These are phyloP conservation scores for Dicyrtomina minuta DNA, from an alignment of 2,888 invertebrate genomes.

Conservation along the genomic window DNA sequence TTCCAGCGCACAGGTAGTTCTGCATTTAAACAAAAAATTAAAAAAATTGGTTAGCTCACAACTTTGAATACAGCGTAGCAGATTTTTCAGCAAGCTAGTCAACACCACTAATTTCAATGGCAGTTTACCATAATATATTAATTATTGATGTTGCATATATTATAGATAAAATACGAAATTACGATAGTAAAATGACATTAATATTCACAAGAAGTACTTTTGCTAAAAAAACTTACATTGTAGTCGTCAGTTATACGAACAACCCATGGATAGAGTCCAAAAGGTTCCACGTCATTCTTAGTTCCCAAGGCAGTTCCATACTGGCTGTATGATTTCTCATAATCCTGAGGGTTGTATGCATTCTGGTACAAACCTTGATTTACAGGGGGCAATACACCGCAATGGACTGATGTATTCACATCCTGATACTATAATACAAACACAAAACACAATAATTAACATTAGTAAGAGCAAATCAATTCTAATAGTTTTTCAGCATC, in stretches of 20 bases:
- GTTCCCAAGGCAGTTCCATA: conserved; percentile 17
- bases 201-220: background rate
- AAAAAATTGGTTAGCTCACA: background rate
- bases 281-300: conserved; percentile 42
- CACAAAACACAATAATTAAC: background rate
- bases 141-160: too few species aligned
- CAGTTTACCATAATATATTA: too few species aligned
- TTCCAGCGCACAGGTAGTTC: conserved; percentile 49
- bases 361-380: conserved; percentile 44
- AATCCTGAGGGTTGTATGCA: conserved; percentile 21
- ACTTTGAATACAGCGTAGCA: too few species aligned
- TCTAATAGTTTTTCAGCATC: conserved; percentile 7
- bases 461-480: background rate
- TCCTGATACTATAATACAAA: conserved; percentile 41
- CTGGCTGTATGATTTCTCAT: conserved; percentile 6
- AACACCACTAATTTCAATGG: too few species aligned
- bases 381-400: conserved; percentile 45
- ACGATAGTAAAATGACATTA: too few species aligned
- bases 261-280: conserved; percentile 41
- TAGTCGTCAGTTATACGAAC: conserved; percentile 50
- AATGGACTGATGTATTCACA: conserved; percentile 41
- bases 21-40: conserved; percentile 26
- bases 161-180: too few species aligned
- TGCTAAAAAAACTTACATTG: conserved; percentile 38
- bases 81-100: too few species aligned